Base-by-base conservation (phyloP, 2,113 vertebrate species). In the Donacobius atricapilla region DNA sequence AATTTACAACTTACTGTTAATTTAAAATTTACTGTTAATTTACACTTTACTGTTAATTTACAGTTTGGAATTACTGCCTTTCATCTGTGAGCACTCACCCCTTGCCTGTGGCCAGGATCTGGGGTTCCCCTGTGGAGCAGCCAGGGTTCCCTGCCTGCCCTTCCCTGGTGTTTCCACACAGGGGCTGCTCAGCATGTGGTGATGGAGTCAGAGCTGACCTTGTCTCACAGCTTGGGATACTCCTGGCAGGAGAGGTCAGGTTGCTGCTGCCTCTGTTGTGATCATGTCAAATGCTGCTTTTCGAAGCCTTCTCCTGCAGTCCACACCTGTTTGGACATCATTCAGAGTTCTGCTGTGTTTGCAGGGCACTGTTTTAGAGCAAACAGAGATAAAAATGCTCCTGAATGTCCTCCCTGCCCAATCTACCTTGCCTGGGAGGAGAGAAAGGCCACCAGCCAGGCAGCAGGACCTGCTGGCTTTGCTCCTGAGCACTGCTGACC, bases 151-250 rank as follows among this genome's bases (percentile, higher is more conserved):
- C 64, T 71, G 79, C 66, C 31, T 8, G 19, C 11, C 58, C 47
- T 35, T 30, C 60, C n/a, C 9, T 1, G 1, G 7, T 33, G 47
- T n/a, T n/a, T n/a, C n/a, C n/a, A 1, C 50, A 2, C 22, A 2
- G n/a, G 42, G 2, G 9, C 50, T 91, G 96, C 76, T 78, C 60
- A 25, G 56, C 47, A 4, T 9, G 5, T 7, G 37, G 14, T 0
- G 17, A 14, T 35, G 70, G 50, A 18, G 22, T 33, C 0, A 48
- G 54, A 27, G 51, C 75, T 79, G 89, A 14, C 30, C 73, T 47
- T 9, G 51, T n/a, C 8, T 31, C 11, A 1, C 33, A 42, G 42
- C 56, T 33, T 15, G 69, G 54, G 70, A 7, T 24, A 33, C 18
- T 24, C 50, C 0, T 12, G 11, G 0, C 25, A 4, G 1, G 17